Conservation (phyloP, 2,113 vertebrate species). For the Heliornis fulica region DNA sequence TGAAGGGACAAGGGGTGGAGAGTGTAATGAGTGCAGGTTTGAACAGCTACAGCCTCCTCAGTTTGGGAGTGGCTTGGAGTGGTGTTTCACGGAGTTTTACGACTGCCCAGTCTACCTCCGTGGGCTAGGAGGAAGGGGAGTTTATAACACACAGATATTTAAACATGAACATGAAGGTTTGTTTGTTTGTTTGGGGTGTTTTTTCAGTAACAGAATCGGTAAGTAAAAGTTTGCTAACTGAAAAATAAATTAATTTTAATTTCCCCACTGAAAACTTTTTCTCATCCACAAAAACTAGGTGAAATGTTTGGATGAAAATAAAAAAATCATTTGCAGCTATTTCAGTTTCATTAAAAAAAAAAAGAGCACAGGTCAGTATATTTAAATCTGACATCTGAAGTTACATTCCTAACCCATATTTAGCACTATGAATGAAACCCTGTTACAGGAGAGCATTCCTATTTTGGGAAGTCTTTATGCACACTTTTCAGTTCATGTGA, state of each 20-base stretch:
- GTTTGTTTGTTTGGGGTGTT: background rate
- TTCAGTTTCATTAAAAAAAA: constrained; percentile 13
- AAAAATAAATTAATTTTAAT: background rate
- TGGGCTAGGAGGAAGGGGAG: background rate
- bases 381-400: background rate
- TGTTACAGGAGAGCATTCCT: constrained; percentile 20
- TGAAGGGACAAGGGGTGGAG: background rate
- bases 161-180: rapidly evolving
- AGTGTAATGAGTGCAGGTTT: rapidly evolving
- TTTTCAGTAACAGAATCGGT: background rate
- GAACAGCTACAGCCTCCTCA: background rate
- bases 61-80: background rate
- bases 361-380: background rate
- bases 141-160: background rate
- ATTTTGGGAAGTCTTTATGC: constrained; percentile 36
- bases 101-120: background rate
- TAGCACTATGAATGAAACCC: constrained; percentile 49
- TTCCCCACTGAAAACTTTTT: background rate
- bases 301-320: background rate
- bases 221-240: background rate
- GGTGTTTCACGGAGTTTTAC: background rate
- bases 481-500: constrained; percentile 31
- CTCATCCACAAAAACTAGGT: background rate
- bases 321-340: background rate
- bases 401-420: constrained; percentile 57